Percentiles rank a stretch among this genome's conserved stretches.
phyloP scores from a whole-genome alignment of 1,140 invertebrate genomes.

The Belonocnema kinseyi region DNA sequence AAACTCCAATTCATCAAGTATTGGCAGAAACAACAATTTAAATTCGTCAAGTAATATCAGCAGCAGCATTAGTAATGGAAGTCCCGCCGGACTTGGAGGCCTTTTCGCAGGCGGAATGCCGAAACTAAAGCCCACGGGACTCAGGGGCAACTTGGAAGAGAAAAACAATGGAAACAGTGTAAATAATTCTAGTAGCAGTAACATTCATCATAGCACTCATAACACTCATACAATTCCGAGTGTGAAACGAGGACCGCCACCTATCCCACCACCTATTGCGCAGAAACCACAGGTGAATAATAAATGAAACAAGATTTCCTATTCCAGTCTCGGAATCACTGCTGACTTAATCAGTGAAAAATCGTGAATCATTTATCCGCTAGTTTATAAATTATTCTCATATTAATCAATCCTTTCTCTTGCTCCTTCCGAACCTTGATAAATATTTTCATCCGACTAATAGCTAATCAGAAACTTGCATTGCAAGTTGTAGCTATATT shows the following conservation, averaged over 20 bases:
- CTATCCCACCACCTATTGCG: conserved; percentile 75
- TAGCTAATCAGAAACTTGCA: too few relatives aligned
- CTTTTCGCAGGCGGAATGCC: conserved; percentile 92
- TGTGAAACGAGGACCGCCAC: conserved; percentile 75
- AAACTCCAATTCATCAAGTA: conserved; percentile 58
- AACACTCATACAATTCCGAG: conserved; percentile 54
- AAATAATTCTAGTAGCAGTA: conserved; percentile 56
- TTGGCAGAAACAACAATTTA: conserved; percentile 53
- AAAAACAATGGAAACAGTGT: conserved; percentile 56
- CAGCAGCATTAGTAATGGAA: conserved; percentile 71
- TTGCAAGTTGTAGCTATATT: too few relatives aligned
- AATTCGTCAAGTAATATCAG: conserved; percentile 67
- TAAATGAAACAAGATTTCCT: neutral
- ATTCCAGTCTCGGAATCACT: conserved; percentile 4
- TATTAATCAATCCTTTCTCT: conserved; percentile 23
- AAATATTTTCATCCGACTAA: too few relatives aligned
- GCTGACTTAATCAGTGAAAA: neutral
- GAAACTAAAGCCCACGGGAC: conserved; percentile 87
- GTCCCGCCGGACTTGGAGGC: conserved; percentile 81
- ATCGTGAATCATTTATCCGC: neutral
- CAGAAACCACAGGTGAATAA: conserved; percentile 72
- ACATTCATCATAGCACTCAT: conserved; percentile 39
- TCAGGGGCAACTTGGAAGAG: conserved; percentile 67
- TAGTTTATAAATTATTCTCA: too few relatives aligned
- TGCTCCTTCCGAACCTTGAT: neutral